These are phyloP conservation scores for Atrichornis clamosus DNA, from an alignment of 2,113 vertebrate species.

Conservation along the genomic window DNA sequence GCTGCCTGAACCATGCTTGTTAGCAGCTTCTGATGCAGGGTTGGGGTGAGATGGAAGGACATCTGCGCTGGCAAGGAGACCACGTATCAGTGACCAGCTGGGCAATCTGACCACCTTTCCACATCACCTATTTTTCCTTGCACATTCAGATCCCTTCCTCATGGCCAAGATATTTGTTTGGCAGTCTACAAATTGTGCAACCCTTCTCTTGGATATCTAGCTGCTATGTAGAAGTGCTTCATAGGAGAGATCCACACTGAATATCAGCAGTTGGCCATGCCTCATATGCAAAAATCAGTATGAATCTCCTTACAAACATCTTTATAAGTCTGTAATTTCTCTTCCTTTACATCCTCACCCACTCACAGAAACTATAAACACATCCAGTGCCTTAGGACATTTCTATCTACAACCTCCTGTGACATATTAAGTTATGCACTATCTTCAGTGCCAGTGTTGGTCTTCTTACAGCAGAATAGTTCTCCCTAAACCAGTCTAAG, in stretches of 20 bases:
- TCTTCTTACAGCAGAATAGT: background rate
- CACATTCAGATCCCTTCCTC: background rate
- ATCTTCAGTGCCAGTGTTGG: background rate
- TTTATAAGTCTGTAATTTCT: background rate
- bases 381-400: background rate
- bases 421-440: background rate
- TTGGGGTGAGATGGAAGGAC: background rate
- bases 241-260: background rate
- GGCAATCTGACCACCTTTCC: background rate
- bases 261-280: background rate
- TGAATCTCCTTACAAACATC: background rate
- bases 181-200: background rate
- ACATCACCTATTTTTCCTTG: background rate
- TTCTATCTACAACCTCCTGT: background rate
- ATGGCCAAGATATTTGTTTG: background rate
- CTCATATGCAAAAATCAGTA: background rate
- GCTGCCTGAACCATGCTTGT: background rate
- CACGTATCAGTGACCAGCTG: background rate
- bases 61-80: background rate
- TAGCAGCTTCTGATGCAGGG: background rate
- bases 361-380: background rate
- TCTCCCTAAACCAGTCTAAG: background rate
- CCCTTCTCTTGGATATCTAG: background rate
- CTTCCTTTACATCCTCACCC: background rate
- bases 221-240: background rate